phyloP scores from a whole-genome alignment of 2,113 vertebrate genomes.

The Hippocampus mohnikei region DNA sequence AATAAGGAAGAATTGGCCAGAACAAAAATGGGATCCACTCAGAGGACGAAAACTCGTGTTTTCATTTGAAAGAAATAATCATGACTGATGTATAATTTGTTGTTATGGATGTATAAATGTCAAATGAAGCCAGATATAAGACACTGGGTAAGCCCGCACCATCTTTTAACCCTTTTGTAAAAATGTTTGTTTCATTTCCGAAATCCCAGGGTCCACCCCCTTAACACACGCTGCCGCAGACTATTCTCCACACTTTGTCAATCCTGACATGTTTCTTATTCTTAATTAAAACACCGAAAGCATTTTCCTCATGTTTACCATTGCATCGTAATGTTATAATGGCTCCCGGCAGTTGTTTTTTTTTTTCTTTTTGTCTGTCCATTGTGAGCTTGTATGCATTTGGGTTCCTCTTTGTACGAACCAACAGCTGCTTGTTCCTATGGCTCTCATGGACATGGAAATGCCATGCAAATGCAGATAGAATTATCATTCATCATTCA shows the following conservation, averaged over 20 bases:
- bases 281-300: conserved; percentile 13
- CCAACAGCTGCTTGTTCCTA: conserved; percentile 23
- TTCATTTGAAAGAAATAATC: not conserved
- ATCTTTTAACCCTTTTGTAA: not conserved
- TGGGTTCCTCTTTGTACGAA: conserved; percentile 19
- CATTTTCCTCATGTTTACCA: conserved; percentile 24
- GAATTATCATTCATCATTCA: conserved; percentile 4
- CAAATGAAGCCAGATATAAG: not conserved
- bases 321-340: conserved; percentile 19
- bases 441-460: conserved; percentile 40
- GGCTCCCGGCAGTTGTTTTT: conserved; percentile 19
- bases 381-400: conserved; percentile 26
- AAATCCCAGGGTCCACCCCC: not conserved
- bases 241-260: not conserved
- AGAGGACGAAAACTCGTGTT: not conserved
- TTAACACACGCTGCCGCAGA: not conserved
- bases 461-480: conserved; percentile 57
- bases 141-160: not conserved
- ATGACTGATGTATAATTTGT: not conserved
- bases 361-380: conserved; percentile 10
- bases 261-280: not conserved
- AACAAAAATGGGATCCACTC: not conserved
- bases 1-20: not conserved
- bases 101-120: not conserved
- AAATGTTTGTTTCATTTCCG: not conserved